Conservation (phyloP, 1,140 invertebrate genomes). For the Solen grandis region DNA sequence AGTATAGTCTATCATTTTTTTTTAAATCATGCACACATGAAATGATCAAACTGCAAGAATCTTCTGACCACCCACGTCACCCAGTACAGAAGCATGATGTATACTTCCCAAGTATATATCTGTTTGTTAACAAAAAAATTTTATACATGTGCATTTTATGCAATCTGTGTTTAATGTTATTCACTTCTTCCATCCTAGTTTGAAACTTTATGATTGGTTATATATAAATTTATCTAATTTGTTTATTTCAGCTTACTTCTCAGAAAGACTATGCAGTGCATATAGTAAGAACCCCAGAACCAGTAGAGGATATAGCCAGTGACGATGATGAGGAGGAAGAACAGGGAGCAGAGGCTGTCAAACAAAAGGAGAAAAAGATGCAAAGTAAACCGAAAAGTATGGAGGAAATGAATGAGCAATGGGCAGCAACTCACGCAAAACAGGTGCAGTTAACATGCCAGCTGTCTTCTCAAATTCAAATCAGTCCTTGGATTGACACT, state of each 20-base stretch:
- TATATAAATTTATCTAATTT: too few relatives aligned
- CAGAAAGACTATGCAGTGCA: constrained; percentile 88
- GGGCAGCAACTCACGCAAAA: constrained; percentile 80
- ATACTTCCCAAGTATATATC: not conserved
- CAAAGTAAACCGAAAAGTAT: constrained; percentile 62
- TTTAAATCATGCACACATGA: too few relatives aligned
- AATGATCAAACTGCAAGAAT: not conserved
- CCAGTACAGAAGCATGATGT: not conserved
- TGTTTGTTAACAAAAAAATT: not conserved
- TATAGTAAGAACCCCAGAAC: constrained; percentile 86
- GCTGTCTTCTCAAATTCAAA: too few relatives aligned
- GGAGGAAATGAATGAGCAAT: constrained; percentile 72
- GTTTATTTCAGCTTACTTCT: constrained; percentile 82
- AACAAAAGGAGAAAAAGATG: constrained; percentile 53
- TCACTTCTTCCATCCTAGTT: not conserved
- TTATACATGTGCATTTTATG: not conserved
- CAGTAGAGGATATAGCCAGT: constrained; percentile 81
- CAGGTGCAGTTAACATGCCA: too few relatives aligned
- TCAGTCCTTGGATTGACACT: too few relatives aligned
- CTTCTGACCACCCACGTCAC: not conserved
- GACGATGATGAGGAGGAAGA: constrained; percentile 70
- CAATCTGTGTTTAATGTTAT: not conserved
- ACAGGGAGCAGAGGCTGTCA: constrained; percentile 52
- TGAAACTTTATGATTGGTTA: not conserved
- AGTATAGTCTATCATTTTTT: too few relatives aligned